Evolutionary conservation across 1,140 invertebrate genomes (phyloP).

Genomic region (Microplitis mediator): DNA sequence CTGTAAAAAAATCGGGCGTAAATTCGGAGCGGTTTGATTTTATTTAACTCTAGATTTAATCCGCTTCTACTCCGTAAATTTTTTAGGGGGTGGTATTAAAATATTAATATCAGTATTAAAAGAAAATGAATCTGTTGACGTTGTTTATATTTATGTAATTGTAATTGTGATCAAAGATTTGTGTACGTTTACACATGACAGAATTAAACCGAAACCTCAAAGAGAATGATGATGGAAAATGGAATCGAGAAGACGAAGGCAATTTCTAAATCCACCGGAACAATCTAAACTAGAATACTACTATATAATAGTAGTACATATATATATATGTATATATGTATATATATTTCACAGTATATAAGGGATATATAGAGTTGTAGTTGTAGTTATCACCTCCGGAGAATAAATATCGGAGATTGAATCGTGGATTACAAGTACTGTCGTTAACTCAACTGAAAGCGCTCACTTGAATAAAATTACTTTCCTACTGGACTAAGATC

Average conservation of each 20-base stretch:
- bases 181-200: no score
- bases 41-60: no score
- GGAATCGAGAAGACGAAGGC: constrained; percentile 7
- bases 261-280: constrained; percentile 14
- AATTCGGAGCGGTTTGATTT: no score
- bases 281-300: constrained; percentile 4
- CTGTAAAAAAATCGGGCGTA: no score
- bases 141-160: not conserved
- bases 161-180: not conserved
- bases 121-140: no score
- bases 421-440: constrained; percentile 37
- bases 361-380: not conserved
- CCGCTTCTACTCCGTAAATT: no score
- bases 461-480: not conserved
- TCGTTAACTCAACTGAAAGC: constrained; percentile 11
- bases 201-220: no score
- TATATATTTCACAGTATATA: no score
- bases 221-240: not conserved
- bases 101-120: no score
- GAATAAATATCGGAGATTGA: constrained; percentile 46
- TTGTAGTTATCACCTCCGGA: constrained; percentile 31
- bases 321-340: not conserved
- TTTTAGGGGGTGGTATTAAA: no score
- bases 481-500: not conserved
- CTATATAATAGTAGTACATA: not conserved